phyloP scores from a whole-genome alignment of 2,797 vertebrate species.

The Argya squamiceps region DNA sequence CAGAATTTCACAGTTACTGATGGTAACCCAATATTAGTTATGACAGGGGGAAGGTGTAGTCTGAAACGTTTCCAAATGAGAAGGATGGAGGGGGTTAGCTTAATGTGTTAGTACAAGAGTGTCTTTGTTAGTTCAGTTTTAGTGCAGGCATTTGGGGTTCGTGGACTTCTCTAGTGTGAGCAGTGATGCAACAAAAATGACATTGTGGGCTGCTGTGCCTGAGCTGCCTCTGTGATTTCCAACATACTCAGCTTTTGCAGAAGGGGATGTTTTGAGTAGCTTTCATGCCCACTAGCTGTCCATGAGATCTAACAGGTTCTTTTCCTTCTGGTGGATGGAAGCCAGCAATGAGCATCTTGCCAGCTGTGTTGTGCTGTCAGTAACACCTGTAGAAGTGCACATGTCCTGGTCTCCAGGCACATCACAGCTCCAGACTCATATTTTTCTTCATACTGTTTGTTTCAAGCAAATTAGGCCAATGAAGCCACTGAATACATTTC shows the following conservation, averaged over 20 bases:
- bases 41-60: not conserved
- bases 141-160: not conserved
- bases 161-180: not conserved
- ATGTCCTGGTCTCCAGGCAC: not conserved
- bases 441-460: not conserved
- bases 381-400: not conserved
- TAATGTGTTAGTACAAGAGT: not conserved
- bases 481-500: rapidly evolving
- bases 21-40: not conserved
- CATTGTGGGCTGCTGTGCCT: not conserved
- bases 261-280: not conserved
- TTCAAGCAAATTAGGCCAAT: not conserved
- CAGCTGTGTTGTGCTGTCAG: not conserved
- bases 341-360: not conserved
- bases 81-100: not conserved
- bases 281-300: not conserved
- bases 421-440: not conserved
- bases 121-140: not conserved
- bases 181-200: not conserved
- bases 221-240: not conserved
- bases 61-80: not conserved
- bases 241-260: not conserved
- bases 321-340: rapidly evolving
- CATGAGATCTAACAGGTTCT: not conserved
- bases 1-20: not conserved